A percentile compares a stretch with the other conserved stretches of the same genome.
Evolutionary conservation across 2,113 vertebrate genomes (phyloP).

Genomic region (Ceyx cyanopectus): DNA sequence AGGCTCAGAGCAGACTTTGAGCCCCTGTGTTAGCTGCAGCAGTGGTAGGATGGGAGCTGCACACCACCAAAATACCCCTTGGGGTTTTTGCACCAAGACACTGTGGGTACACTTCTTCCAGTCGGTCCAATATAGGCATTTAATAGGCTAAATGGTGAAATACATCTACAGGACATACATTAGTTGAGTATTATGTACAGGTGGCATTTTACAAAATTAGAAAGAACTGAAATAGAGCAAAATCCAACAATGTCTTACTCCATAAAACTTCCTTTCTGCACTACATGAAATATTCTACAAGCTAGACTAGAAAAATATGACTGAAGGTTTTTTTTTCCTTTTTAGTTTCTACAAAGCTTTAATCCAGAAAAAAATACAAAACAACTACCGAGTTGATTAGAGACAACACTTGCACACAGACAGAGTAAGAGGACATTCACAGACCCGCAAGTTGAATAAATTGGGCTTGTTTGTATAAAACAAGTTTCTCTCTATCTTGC

Average conservation of each 20-base stretch:
- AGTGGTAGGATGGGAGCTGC: background rate
- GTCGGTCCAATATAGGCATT: conserved; percentile 62
- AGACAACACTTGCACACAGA: conserved; percentile 65
- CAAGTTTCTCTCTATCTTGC: conserved; percentile 48
- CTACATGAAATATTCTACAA: conserved; percentile 72
- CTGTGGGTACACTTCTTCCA: background rate
- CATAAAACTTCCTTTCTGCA: conserved; percentile 65
- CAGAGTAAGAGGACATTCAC: conserved; percentile 52
- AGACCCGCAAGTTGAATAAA: conserved; percentile 62
- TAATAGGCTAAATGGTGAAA: conserved; percentile 70
- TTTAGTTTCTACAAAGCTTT: conserved; percentile 74
- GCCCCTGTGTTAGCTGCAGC: background rate
- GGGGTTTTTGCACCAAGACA: background rate
- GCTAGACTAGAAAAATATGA: conserved; percentile 76
- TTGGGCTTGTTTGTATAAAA: conserved; percentile 52
- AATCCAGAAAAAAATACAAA: conserved; percentile 72
- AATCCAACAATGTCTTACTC: conserved; percentile 67
- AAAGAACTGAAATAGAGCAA: conserved; percentile 71
- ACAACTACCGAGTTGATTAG: conserved; percentile 62
- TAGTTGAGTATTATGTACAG: conserved; percentile 65
- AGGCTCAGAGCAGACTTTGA: fast-evolving
- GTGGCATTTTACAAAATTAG: conserved; percentile 71
- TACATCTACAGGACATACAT: conserved; percentile 72
- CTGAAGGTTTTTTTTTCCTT: conserved; percentile 60
- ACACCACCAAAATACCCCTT: background rate